Base-by-base conservation (phyloP, 2,797 vertebrate species). In the Neosilurus mollespiculum region DNA sequence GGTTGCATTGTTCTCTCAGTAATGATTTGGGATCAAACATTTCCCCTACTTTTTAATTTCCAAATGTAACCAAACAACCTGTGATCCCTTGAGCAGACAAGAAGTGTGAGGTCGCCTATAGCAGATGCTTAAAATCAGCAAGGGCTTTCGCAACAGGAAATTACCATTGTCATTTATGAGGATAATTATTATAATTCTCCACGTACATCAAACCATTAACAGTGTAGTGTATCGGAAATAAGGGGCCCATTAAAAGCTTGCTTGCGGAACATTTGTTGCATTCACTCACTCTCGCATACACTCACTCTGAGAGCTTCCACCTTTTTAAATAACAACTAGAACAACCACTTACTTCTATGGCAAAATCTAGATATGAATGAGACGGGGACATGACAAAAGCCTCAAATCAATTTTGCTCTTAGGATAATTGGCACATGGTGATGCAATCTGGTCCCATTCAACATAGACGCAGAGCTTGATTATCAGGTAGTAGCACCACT, bases 101-200 rank as follows among this genome's bases (percentile, higher is more conserved):
- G 87, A 88, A 78, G 80, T 69, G 86, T 89, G 86, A 91, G 91
- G 89, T 91, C 87, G n/a, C n/a, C 85, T 88, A 20, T 85, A 90
- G 88, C 84, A 88, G 90, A 87, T 87, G 83, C 85, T 87, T 62
- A 87, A 87, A 90, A 90, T 91, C 87, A 87, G 84, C 89, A 76
- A 86, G 83, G 88, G 90, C 76, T 90, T 93, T 91, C 84, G 87
- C 84, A 84, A 91, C 87, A 86, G 85, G 82, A 91, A 93, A 92
- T 93, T 90, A 92, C 87, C 91, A 87, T 87, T 89, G 88, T 89
- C 88, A 88, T 90, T 90, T 89, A 90, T 89, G 89, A 88, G 65
- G 89, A 91, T 94, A 93, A 95, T 94, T 93, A 94, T 91, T 93
- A 87, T 93, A 92, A 94, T 94, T 81, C 87, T 78, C 88, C 82